Evolutionary conservation across 2,888 invertebrate species (phyloP).

Genomic region (Cerastis rubricosa): DNA sequence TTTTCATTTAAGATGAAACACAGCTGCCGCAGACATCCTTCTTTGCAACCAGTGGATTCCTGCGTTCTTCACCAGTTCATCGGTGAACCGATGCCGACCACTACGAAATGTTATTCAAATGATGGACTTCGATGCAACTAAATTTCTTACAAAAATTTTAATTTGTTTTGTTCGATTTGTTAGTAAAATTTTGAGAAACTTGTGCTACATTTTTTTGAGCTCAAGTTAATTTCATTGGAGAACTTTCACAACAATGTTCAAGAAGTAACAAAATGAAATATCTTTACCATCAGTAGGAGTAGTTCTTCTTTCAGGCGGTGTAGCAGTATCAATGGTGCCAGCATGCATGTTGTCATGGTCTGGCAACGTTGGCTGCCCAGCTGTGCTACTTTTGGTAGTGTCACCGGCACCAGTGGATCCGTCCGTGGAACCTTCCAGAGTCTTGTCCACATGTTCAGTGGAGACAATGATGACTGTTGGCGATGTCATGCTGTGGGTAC

Average conservation of each 20-base stretch:
- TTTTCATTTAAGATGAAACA: background rate
- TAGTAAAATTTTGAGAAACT: no score
- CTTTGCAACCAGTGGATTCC: background rate
- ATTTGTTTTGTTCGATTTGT: no score
- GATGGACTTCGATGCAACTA: background rate
- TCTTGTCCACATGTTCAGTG: conserved; percentile 79
- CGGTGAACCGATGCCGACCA: background rate
- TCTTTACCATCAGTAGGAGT: conserved; percentile 84
- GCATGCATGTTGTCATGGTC: conserved; percentile 88
- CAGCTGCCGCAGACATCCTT: background rate
- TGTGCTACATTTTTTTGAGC: background rate
- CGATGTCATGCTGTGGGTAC: conserved; percentile 85
- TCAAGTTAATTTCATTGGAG: background rate
- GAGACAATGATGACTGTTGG: conserved; percentile 77
- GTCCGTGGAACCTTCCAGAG: conserved; percentile 77
- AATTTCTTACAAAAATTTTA: background rate
- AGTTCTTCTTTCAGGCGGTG: conserved; percentile 80
- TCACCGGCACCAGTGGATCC: conserved; percentile 68
- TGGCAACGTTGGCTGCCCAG: conserved; percentile 76
- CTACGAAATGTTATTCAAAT: background rate
- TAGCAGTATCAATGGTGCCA: conserved; percentile 78
- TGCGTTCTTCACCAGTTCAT: background rate
- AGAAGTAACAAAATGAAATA: background rate
- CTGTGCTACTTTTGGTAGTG: conserved; percentile 68
- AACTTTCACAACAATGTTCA: background rate